Base-by-base conservation (phyloP, 2,113 vertebrate species). In the Boulengeromyrus knoepffleri region DNA sequence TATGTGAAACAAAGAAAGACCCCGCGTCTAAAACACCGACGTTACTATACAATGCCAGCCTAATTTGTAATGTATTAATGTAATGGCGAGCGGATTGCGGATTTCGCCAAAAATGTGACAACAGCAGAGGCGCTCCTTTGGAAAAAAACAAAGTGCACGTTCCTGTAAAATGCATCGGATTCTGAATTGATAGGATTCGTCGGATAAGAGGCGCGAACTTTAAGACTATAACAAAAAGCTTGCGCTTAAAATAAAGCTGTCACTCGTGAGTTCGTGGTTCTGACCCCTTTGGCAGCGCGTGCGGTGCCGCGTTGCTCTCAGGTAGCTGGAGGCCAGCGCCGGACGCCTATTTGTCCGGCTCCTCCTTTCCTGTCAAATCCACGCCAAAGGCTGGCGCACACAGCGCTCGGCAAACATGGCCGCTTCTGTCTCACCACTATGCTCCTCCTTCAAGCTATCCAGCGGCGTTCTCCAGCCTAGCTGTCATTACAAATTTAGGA, bases 381-480 rank as follows among this genome's bases (percentile, higher is more conserved):
- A 24, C 58, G 4, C 24, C 31, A 17, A 19, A 24, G 24, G 50
- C 45, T n/a, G 31, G 47, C 36, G 46, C 58, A 24, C 36, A 36
- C 42, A 27, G 27, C 46, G 77, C 6, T 77, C 58, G 24, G 50
- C 46, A 83, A 95, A 95, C 92, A 96, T 96, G 95, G 95, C 95
- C 92, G 94, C 94, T 90, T 94, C 93, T 92, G 88, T 94, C 88
- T 91, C 94, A 90, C 94, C 94, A 91, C 93, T 95, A 90, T 93
- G 94, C 93, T 95, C 93, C 93, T 95, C 94, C 93, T 94, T 95
- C 92, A 93, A 93, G 92, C 92, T 95, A 52, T 95, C 93, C 85
- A 92, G 91, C 92, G 91, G 93, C 91, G 88, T 90, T 92, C 93
- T 93, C 58, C 93, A 93, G 87, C 92, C 89, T 86, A 92, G 94